These are phyloP conservation scores for Aplodontia rufa DNA, from an alignment of 2,113 vertebrate species.

Conservation along the genomic window DNA sequence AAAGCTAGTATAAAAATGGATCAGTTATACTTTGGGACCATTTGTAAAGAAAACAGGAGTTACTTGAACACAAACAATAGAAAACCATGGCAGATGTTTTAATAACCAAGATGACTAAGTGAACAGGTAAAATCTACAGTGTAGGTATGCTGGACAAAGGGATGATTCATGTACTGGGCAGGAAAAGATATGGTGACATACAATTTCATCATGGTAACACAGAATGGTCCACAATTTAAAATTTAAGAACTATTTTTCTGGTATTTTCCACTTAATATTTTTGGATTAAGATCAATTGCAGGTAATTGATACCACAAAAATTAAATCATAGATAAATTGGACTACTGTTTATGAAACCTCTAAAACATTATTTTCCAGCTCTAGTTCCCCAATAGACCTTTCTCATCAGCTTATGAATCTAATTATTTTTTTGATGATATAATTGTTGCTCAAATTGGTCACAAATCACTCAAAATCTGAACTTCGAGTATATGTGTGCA, in stretches of 20 bases:
- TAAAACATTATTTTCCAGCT: not conserved
- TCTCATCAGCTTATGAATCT: too few relatives aligned
- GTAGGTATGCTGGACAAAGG: not conserved
- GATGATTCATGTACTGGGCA: not conserved
- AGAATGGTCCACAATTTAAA: not conserved
- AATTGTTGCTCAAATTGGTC: not conserved
- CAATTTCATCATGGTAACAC: not conserved
- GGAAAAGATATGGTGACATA: not conserved
- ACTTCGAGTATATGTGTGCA: not conserved
- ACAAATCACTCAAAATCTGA: not conserved
- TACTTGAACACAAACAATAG: too few relatives aligned
- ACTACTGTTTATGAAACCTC: not conserved
- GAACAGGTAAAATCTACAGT: too few relatives aligned
- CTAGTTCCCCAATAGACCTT: too few relatives aligned
- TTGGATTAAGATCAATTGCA: not conserved
- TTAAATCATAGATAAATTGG: not conserved
- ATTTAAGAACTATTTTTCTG: not conserved
- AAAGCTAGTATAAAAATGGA: too few relatives aligned
- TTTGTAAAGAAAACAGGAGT: too few relatives aligned
- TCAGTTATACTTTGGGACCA: too few relatives aligned
- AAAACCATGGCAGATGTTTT: not conserved
- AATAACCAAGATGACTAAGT: not conserved
- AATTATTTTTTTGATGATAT: not conserved
- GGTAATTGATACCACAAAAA: not conserved
- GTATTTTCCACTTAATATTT: not conserved